These are phyloP conservation scores for Cyanoramphus novaezelandiae DNA, from an alignment of 2,113 vertebrate genomes.

Conservation along the genomic window DNA sequence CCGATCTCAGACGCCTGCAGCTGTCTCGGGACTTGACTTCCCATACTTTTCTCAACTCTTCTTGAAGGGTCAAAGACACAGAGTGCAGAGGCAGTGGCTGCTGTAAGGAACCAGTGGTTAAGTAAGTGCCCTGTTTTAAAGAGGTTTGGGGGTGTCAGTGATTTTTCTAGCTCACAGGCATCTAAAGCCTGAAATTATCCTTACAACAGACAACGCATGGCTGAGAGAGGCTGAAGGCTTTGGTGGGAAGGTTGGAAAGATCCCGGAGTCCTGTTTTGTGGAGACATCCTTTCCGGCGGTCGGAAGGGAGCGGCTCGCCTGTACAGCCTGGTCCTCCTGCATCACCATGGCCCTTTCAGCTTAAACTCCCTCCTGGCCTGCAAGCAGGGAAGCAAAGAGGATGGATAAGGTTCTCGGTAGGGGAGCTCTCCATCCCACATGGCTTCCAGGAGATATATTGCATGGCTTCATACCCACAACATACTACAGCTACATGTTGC, in stretches of 20 bases:
- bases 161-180: neutral
- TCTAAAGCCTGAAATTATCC: neutral
- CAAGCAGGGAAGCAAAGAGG: neutral
- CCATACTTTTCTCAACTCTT: neutral
- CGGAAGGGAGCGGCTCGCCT: neutral
- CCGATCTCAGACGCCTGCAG: neutral
- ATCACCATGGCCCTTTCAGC: neutral
- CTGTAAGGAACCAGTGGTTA: neutral
- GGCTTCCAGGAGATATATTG: neutral
- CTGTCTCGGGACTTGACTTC: neutral
- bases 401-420: neutral
- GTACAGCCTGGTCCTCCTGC: neutral
- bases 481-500: neutral
- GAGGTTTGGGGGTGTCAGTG: neutral
- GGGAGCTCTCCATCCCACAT: accelerated
- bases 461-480: neutral
- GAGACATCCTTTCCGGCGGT: neutral
- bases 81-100: neutral
- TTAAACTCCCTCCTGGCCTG: neutral
- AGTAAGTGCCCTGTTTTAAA: neutral
- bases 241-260: neutral
- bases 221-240: neutral
- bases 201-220: neutral
- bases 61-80: neutral
- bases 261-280: neutral